phyloP scores from a whole-genome alignment of 2,113 vertebrate genomes.

The Formicarius rufipectus region DNA sequence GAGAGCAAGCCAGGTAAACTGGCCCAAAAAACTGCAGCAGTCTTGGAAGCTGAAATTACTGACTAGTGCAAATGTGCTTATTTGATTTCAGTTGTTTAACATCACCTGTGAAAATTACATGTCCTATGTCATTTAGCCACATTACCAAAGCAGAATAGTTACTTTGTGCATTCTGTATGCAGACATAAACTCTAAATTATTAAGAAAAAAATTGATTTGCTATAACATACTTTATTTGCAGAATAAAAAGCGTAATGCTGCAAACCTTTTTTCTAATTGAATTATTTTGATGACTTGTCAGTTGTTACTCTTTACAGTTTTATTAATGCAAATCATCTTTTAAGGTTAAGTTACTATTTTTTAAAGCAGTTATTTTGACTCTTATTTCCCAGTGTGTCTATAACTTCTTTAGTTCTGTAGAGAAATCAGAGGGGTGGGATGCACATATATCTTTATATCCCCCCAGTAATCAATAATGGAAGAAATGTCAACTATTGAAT shows the following conservation, averaged over 20 bases:
- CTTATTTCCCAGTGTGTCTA: background rate
- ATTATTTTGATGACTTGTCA: background rate
- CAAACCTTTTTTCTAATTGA: background rate
- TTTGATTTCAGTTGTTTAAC: background rate
- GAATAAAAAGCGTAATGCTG: background rate
- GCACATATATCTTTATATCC: background rate
- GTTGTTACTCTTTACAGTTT: background rate
- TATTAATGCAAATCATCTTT: background rate
- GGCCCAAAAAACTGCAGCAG: background rate
- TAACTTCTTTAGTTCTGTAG: background rate
- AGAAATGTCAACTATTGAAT: background rate
- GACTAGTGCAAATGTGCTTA: background rate
- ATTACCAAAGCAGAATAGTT: background rate
- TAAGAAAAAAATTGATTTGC: background rate
- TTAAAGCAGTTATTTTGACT: background rate
- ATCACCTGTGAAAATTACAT: background rate
- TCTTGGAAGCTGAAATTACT: background rate
- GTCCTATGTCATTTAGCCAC: background rate
- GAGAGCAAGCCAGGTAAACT: background rate
- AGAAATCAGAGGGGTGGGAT: background rate
- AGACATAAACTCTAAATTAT: background rate
- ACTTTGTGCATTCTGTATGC: background rate
- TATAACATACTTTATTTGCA: background rate
- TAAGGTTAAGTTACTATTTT: background rate
- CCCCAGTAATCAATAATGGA: background rate